These are phyloP conservation scores for Cavia porcellus DNA, from an alignment of 2,113 vertebrate species.

Conservation along the genomic window DNA sequence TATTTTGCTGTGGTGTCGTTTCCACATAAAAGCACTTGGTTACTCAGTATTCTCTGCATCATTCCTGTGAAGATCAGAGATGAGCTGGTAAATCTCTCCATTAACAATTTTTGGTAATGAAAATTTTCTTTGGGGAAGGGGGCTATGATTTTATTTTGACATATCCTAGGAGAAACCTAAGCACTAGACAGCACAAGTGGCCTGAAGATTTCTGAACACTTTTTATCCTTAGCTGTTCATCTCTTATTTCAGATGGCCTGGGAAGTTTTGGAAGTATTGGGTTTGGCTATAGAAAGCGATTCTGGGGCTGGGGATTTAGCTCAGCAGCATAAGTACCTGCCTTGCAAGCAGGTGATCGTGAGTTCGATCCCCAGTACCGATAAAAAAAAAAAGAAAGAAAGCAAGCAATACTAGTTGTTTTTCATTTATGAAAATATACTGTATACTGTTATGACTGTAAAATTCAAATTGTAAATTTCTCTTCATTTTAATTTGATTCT, in stretches of 20 bases:
- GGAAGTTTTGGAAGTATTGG: constrained; percentile 10
- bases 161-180: not conserved
- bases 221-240: not conserved
- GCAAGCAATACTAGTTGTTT: constrained; percentile 38
- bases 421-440: constrained; percentile 29
- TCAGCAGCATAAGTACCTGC: too few species aligned
- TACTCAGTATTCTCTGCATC: constrained; percentile 18
- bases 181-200: not conserved
- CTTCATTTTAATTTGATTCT: constrained; percentile 12
- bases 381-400: not conserved
- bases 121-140: not conserved
- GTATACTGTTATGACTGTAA: not conserved
- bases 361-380: too few species aligned
- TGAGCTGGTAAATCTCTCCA: not conserved
- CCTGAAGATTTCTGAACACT: constrained; percentile 29
- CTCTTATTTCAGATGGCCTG: constrained; percentile 16
- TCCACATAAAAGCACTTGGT: not conserved
- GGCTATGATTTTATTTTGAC: not conserved
- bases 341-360: too few species aligned
- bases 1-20: not conserved
- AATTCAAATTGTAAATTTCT: constrained; percentile 36
- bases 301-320: too few species aligned
- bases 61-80: constrained; percentile 1
- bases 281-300: constrained; percentile 32
- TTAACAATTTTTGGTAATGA: constrained; percentile 19